Conservation (phyloP, 2,797 vertebrate species). For the Mormyrops attenuatus region DNA sequence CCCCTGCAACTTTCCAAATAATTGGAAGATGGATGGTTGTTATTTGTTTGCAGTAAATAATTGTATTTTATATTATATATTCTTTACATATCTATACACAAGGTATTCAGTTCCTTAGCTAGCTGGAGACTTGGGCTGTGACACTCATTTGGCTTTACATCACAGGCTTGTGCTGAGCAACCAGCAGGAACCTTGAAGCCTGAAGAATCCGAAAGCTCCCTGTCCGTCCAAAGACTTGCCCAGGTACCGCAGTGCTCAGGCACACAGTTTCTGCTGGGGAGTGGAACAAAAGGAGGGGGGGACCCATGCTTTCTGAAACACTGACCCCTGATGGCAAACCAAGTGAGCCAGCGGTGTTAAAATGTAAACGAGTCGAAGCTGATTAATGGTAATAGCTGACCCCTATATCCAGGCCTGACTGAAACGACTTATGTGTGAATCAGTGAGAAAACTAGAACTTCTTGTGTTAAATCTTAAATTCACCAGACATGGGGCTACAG, state of each 20-base stretch:
- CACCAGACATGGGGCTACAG: neutral
- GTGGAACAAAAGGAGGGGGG: neutral
- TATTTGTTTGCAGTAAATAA: neutral
- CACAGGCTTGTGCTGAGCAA: slow-evolving; percentile 19
- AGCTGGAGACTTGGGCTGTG: neutral
- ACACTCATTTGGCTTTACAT: slow-evolving; percentile 3
- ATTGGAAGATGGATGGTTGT: neutral
- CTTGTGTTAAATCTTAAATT: neutral
- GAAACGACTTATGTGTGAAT: neutral
- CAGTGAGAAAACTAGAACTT: neutral
- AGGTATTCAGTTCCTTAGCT: neutral
- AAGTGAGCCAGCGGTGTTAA: neutral
- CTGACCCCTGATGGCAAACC: neutral
- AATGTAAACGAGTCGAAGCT: neutral
- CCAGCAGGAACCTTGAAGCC: slow-evolving; percentile 2
- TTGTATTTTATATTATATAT: neutral
- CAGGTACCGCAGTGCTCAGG: slow-evolving; percentile 51
- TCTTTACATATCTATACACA: neutral
- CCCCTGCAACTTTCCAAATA: neutral
- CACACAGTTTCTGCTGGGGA: neutral
- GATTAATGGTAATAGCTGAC: neutral
- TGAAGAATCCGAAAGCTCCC: slow-evolving; percentile 42
- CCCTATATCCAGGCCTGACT: neutral
- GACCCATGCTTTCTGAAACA: neutral
- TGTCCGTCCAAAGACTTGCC: slow-evolving; percentile 57